Evolutionary conservation across 2,888 invertebrate genomes (phyloP), one percentile per base, ranked within the genome.

Genomic region (Pseudococcus longispinus): DNA sequence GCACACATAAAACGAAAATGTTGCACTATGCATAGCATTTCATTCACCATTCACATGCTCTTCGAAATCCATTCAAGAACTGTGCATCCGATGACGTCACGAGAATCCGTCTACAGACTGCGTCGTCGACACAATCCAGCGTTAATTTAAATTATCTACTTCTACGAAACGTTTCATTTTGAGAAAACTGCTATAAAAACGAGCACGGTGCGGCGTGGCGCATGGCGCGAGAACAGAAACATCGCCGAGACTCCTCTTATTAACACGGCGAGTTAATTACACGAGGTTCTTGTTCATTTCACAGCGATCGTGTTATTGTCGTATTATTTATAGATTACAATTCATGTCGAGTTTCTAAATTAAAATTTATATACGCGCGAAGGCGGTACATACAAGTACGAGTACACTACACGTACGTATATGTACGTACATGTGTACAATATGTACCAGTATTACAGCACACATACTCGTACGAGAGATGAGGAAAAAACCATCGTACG

Each of bases 311-410:
- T 29, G 70, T 70, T 70, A 70, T 70, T 70, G 70, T 70, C 70
- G 70, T 70, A 70, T 60, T 60, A 60, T 70, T 70, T 70, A 70
- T 70, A 70, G 70, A 70, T 70, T 60, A 70, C 29, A 29, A 70
- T 70, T 70, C 29, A 29, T 29, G 70, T 70, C 70, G 70, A 70
- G 29, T 26, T 60, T 60, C 60, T 70, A 70, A 70, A 70, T 70
- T 70, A 70, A 70, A 70, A 70, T 70, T 70, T 70, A 70, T 60
- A 23, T 70, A 29, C 70, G 13, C 29, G 70, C 70, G 70, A 70
- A 29, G 70, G 70, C 70, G 70, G 70, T 18, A 29, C 65, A 23
- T n/a, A 51, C n/a, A n/a, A n/a, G n/a, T n/a, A 37, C 37, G 37
- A 37, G 37, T 37, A 55, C 60, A 60, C 23, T 60, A 23, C 23